phyloP scores from a whole-genome alignment of 2,113 vertebrate genomes.

The Delphinus delphis region DNA sequence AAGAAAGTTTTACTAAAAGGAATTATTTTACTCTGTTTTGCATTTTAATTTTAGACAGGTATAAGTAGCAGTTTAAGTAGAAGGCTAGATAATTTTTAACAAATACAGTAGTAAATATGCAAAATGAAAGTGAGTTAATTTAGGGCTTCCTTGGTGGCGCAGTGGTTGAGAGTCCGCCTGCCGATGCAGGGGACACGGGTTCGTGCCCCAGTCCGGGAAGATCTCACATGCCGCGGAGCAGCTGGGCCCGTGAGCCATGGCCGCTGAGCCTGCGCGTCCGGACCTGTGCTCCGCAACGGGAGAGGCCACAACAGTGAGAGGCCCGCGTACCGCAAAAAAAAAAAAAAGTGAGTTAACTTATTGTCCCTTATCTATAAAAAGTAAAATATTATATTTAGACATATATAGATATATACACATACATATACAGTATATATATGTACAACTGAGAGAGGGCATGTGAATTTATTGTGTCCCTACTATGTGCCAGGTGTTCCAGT shows the following conservation, averaged over 20 bases:
- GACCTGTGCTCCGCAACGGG: no score
- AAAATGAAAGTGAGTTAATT: neutral
- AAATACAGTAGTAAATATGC: neutral
- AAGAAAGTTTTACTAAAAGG: neutral
- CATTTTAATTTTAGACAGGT: neutral
- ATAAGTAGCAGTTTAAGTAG: neutral
- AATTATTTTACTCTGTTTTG: conserved; percentile 16
- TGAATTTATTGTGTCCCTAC: neutral
- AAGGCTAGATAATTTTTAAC: neutral
- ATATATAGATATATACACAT: neutral
- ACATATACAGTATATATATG: neutral
- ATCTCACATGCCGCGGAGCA: no score
- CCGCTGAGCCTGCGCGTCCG: no score
- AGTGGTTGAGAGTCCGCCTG: no score
- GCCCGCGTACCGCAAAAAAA: no score
- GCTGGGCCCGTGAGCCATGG: no score
- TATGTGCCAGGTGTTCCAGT: neutral
- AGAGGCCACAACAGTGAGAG: no score
- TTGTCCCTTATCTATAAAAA: neutral
- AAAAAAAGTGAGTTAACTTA: neutral
- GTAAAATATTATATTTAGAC: neutral
- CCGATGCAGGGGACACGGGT: no score
- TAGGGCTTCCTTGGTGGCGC: no score
- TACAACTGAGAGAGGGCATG: neutral
- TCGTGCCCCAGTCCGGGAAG: no score